Conservation (phyloP, 2,113 vertebrate species). For the Corythornis vintsioides region DNA sequence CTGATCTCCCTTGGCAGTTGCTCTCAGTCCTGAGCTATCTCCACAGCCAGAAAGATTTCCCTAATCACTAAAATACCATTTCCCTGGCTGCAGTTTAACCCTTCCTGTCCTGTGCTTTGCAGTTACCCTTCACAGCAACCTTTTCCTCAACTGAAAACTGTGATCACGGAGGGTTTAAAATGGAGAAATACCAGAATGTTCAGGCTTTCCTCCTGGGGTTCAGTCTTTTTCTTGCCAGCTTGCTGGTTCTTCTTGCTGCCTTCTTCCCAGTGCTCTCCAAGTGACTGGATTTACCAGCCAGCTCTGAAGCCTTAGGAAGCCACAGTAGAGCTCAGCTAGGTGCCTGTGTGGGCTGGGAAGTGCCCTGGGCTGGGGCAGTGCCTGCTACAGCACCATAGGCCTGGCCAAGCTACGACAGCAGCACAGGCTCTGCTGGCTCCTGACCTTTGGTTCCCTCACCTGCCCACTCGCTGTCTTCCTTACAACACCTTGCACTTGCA, state of each 20-base stretch:
- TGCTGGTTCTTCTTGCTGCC: not conserved
- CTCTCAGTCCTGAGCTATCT: not conserved
- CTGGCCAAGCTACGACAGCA: not conserved
- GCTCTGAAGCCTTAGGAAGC: not conserved
- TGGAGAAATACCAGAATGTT: not conserved
- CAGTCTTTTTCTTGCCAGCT: not conserved
- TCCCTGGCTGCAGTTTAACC: constrained; percentile 14
- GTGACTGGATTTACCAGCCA: not conserved
- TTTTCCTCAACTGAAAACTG: not conserved
- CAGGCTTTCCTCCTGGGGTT: not conserved
- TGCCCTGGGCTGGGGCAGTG: not conserved
- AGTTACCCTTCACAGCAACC: not conserved
- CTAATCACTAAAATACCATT: not conserved
- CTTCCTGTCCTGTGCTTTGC: not conserved
- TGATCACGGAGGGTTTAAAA: not conserved
- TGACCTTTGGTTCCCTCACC: fast-evolving
- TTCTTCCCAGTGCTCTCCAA: not conserved
- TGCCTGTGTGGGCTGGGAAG: not conserved
- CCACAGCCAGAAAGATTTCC: not conserved
- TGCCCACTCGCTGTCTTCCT: not conserved
- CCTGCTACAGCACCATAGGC: not conserved
- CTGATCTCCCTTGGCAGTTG: not conserved
- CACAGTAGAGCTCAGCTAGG: not conserved
- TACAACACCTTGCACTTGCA: not conserved
- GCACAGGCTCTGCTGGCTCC: not conserved